Percentiles rank a stretch among this genome's conserved stretches.
These are phyloP conservation scores for Alethe castanea DNA, from an alignment of 2,113 vertebrate species.

Conservation along the genomic window DNA sequence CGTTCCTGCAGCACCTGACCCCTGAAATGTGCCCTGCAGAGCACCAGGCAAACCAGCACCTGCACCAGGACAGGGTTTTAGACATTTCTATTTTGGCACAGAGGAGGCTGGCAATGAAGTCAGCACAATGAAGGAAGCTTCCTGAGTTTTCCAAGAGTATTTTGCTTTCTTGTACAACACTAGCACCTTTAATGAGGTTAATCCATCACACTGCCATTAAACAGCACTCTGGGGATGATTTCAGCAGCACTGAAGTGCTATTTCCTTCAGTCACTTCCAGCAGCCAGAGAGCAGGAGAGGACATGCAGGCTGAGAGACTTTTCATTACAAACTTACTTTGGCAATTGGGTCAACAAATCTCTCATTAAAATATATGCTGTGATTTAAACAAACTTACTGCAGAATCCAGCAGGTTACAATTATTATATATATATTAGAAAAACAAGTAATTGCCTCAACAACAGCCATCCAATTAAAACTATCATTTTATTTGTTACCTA, in stretches of 20 bases:
- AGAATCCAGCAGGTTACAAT: background rate
- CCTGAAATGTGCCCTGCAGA: background rate
- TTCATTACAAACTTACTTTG: background rate
- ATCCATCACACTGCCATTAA: background rate
- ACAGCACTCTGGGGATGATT: background rate
- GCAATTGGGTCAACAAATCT: background rate
- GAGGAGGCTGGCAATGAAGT: background rate
- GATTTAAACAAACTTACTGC: background rate
- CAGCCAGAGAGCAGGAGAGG: conserved; percentile 10
- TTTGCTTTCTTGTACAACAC: background rate
- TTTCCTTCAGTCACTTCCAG: conserved; percentile 30
- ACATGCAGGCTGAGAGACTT: background rate
- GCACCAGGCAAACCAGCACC: background rate
- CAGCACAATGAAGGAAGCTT: background rate
- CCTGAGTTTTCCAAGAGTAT: background rate
- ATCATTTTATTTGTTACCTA: background rate
- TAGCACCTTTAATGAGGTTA: background rate
- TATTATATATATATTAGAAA: background rate
- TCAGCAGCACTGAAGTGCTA: background rate
- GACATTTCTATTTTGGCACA: background rate
- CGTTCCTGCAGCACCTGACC: background rate
- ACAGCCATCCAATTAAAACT: background rate
- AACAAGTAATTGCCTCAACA: background rate
- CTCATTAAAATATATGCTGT: background rate
- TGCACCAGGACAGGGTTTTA: background rate